Base-by-base conservation (phyloP, 2,888 invertebrate species). In the Prionchulus punctatus region DNA sequence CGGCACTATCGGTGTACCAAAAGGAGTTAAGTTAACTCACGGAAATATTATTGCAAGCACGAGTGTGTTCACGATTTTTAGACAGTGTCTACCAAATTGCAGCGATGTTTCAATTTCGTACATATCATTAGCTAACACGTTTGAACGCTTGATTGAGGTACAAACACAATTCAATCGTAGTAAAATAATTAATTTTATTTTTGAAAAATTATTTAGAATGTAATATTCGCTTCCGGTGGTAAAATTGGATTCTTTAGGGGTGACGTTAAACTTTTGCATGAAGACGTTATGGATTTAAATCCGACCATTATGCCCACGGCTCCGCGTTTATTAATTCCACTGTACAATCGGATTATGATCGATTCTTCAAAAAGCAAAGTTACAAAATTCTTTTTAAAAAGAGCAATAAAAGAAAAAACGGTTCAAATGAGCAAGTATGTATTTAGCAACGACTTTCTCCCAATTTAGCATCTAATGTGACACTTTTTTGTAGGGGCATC, bases 11-110 rank as follows among this genome's bases (percentile, higher is more conserved):
- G 92, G 92, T 1, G 85, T 86, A 76, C 92, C 94, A 1, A 91
- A 96, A 75, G 96, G 96, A 53, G 91, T 89, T 28, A 90, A 96
- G 88, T 74, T 98, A 66, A 88, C 90, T 1, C 96, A 98, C 72
- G 85, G 85, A 71, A 94, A 94, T 72, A 83, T 90, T 27, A 83
- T 94, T 58, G 84, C 90, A 1, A 85, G 86, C 1, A 81, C 90
- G 64, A 84, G 85, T 73, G 83, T 88, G 45, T 87, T 90, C 43
- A 15, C 31, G 15, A 31, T 27, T 26, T 55, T 30, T 18, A 53
- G 36, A 43, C 18, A 58, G 12, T 21, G 21, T 2, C 28, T 55
- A 27, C 43, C 45, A 30, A 61, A 50, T 57, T 79, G 81, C 60
- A 78, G 79, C 61, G 90, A 90, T 72, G 79, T 82, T 58, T 83